Evolutionary conservation across 2,113 vertebrate genomes (phyloP).

Genomic region (Xenotilapia longispinis): DNA sequence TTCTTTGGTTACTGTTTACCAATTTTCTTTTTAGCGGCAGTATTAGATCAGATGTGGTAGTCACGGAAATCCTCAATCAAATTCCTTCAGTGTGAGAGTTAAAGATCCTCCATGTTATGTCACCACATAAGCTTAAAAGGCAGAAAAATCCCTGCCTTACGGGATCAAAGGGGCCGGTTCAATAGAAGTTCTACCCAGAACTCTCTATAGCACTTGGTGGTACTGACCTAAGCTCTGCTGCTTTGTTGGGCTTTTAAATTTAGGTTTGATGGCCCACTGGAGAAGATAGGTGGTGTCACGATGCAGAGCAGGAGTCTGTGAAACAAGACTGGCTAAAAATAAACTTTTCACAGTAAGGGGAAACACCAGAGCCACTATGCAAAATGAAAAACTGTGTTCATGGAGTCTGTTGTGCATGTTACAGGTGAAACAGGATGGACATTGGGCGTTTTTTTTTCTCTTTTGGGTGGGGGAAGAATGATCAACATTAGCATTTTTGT

Average conservation of each 20-base stretch:
- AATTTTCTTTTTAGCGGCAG: neutral
- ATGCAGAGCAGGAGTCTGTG: neutral
- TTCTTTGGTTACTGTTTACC: neutral
- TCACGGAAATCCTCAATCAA: neutral
- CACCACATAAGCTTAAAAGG: neutral
- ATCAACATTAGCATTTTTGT: neutral
- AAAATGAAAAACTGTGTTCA: neutral
- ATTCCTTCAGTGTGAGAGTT: neutral
- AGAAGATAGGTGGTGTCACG: neutral
- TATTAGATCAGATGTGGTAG: neutral
- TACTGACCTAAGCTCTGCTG: neutral
- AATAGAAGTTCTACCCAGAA: neutral
- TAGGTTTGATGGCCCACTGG: neutral
- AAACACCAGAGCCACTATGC: neutral
- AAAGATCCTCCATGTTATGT: neutral
- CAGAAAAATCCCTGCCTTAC: neutral
- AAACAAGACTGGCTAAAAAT: neutral
- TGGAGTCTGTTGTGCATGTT: neutral
- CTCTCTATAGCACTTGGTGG: neutral
- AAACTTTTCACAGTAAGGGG: neutral
- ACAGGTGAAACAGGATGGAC: neutral
- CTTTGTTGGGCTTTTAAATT: neutral
- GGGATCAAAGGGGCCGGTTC: neutral
- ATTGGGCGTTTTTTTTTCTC: accelerated
- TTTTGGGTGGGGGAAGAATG: neutral